Conservation (phyloP, 2,113 vertebrate genomes). For the Oryzias curvinotus region DNA sequence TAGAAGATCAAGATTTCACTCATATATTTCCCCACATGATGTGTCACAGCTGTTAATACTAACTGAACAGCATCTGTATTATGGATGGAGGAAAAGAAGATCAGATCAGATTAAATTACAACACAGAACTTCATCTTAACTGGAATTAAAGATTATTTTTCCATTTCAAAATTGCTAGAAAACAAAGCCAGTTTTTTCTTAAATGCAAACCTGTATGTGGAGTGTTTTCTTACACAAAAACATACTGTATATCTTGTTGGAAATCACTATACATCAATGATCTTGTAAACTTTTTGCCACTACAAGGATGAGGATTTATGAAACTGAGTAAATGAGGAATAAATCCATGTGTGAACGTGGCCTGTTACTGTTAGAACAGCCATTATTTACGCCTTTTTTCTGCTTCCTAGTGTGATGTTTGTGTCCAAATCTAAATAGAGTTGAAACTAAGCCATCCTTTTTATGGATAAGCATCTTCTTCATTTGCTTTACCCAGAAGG, state of each 20-base stretch:
- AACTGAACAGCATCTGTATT: background rate
- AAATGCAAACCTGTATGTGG: background rate
- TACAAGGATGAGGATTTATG: constrained; percentile 49
- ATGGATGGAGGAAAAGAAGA: background rate
- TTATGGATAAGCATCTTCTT: no score
- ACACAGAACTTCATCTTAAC: no score
- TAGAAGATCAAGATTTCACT: constrained; percentile 11
- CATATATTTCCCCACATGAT: constrained; percentile 5
- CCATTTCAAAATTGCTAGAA: no score
- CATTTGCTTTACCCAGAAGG: no score
- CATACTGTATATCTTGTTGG: constrained; percentile 45
- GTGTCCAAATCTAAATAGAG: no score
- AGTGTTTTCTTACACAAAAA: constrained; percentile 21
- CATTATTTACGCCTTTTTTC: constrained; percentile 1
- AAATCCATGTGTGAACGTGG: constrained; percentile 1
- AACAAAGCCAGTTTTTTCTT: background rate
- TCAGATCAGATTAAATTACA: no score
- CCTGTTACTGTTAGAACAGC: background rate
- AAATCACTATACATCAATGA: constrained; percentile 51
- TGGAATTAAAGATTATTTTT: no score
- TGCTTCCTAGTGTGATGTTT: no score
- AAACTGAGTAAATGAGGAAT: constrained; percentile 47
- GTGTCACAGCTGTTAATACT: background rate
- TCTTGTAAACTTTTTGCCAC: constrained; percentile 50
- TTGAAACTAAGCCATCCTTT: no score